Evolutionary conservation across 2,113 vertebrate species (phyloP).

Genomic region (Cynopterus brachyotis): DNA sequence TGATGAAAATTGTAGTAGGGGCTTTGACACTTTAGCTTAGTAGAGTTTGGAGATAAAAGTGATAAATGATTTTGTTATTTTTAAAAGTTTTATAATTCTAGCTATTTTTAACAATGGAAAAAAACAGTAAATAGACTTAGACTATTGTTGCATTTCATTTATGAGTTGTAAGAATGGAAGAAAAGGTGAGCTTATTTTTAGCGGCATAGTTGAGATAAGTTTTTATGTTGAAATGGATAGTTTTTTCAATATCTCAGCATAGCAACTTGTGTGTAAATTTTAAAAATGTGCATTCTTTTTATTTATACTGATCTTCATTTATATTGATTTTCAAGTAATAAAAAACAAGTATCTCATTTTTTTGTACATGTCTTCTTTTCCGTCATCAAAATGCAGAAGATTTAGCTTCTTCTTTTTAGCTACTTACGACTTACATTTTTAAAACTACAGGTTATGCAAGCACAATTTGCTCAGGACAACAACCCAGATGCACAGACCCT

Average conservation of each 20-base stretch:
- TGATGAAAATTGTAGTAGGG: background rate
- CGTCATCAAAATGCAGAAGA: background rate
- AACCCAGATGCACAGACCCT: slow-evolving; percentile 98
- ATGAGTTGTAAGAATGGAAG: background rate
- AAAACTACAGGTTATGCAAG: slow-evolving; percentile 95
- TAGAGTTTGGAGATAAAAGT: background rate
- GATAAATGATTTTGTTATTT: background rate
- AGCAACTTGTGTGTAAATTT: background rate
- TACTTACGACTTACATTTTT: slow-evolving; percentile 12
- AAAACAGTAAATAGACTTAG: background rate
- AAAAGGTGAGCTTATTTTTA: slow-evolving; percentile 17
- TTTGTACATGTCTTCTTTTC: background rate
- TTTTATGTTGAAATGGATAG: background rate
- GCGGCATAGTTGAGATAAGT: background rate
- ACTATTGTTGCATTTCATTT: background rate
- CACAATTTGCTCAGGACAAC: slow-evolving; percentile 99
- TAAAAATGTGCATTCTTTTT: background rate
- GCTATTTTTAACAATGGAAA: background rate
- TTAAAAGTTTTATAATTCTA: background rate
- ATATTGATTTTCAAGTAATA: background rate
- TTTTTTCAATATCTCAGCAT: background rate
- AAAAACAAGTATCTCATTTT: background rate
- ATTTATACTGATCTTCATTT: too few species aligned
- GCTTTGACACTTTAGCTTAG: background rate
- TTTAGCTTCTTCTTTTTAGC: background rate